Evolutionary conservation across 2,797 vertebrate genomes (phyloP), one percentile per base, ranked within the genome.

Genomic region (Sebastes nivosus): DNA sequence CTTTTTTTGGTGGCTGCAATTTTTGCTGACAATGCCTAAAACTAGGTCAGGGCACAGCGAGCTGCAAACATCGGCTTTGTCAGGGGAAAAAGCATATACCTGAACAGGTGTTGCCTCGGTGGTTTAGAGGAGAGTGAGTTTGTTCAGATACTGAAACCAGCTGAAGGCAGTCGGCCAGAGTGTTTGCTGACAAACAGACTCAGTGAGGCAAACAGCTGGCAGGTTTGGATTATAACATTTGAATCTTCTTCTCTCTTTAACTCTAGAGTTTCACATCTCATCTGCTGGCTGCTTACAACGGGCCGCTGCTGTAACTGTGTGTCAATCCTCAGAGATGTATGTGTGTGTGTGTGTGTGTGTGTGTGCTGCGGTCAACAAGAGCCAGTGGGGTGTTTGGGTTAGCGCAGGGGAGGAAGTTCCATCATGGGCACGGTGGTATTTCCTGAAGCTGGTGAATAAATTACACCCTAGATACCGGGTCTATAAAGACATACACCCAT

Each of bases 391-490:
- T 93, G 90, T 93, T 95, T 91, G 83, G 89, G 90, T 90, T 89
- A 75, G 79, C 4, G 30, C 25, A 22, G 16, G 67, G 77, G 52
- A 89, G 92, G 92, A 93, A 89, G 83, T 89, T 90, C 88, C 87
- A 82, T 85, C 83, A 84, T 88, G 87, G 92, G 85, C 88, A 82
- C 87, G 81, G 71, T 90, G 93, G 93, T 81, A 94, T 94, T 95
- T 94, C 93, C 93, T 94, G 92, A 85, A 79, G 72, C 79, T 79
- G 75, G 71, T 81, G 85, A 83, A 86, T 83, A 89, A 87, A 90
- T 90, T 84, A 88, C 70, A 77, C 73, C 66, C 73, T 36, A 36
- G 76, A 78, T 80, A 27, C 52, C 71, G 66, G 14, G n/a, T 82
- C 77, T 55, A 13, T 72, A 9, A 68, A 82, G 75, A 72, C 68